Evolutionary conservation across 1,140 invertebrate genomes (phyloP).

Genomic region (Euglossa dilemma): DNA sequence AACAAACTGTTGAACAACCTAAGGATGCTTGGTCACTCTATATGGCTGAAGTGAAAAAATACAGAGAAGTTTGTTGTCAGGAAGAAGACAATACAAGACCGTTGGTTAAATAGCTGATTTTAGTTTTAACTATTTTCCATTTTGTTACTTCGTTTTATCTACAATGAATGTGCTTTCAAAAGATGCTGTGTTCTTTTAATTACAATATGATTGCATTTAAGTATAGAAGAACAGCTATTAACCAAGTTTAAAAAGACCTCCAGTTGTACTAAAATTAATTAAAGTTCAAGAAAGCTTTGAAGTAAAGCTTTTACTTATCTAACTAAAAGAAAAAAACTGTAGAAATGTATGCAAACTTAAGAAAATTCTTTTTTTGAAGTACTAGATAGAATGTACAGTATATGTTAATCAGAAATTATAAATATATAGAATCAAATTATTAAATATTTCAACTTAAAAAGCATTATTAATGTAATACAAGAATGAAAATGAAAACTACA

Average conservation of each 20-base stretch:
- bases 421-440: conserved; percentile 21
- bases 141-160: conserved; percentile 50
- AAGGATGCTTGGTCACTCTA: conserved; percentile 96
- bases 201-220: conserved; percentile 20
- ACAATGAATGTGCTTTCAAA: conserved; percentile 35
- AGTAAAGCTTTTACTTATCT: neutral
- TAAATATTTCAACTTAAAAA: conserved; percentile 25
- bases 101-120: conserved; percentile 90
- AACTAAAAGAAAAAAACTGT: neutral
- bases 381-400: conserved; percentile 29
- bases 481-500: conserved; percentile 2
- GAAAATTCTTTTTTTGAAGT: neutral
- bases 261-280: conserved; percentile 21
- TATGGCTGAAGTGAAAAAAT: conserved; percentile 95
- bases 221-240: neutral
- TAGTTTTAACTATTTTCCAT: conserved; percentile 22
- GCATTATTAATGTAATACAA: conserved; percentile 17
- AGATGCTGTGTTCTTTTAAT: conserved; percentile 26
- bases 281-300: conserved; percentile 1
- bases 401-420: conserved; percentile 10
- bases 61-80: conserved; percentile 94
- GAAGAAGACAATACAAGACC: conserved; percentile 95
- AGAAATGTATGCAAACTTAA: conserved; percentile 4
- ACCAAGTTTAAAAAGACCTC: conserved; percentile 7
- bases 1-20: conserved; percentile 85